Evolutionary conservation across 2,797 vertebrate genomes (phyloP), one percentile per base, ranked within the genome.

Genomic region (Sebastiscus tertius): DNA sequence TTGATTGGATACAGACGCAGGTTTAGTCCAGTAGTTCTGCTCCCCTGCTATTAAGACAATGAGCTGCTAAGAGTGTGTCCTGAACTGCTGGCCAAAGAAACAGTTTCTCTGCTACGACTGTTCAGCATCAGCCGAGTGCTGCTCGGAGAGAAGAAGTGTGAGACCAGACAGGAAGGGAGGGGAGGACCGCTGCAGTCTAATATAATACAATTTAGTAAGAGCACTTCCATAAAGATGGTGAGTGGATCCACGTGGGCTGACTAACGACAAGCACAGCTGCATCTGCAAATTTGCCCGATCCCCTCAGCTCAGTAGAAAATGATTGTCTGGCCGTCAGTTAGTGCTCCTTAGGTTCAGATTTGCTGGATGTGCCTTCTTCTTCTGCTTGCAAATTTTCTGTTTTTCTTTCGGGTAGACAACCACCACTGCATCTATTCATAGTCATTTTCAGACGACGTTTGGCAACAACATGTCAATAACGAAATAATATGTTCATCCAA

Each of bases 231-330:
- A 77, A 90, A 89, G 70, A 88, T 54, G 79, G 77, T 77, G 81
- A 87, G 88, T 91, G 86, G 83, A 79, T 83, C 76, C 83, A 85
- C 24, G 87, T 90, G 86, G 87, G 80, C 82, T 72, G 80, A 77
- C 56, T 85, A 84, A 90, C 60, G 22, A 87, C 83, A 62, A 81
- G 74, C 80, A 36, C 89, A 91, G 87, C 86, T 90, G 86, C 75
- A 85, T 82, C 77, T 86, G 83, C 75, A 82, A 80, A 49, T 81
- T 74, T 82, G 60, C 64, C 65, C 83, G 54, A 33, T 83, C 81
- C 81, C 80, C 80, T 72, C 33, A 31, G 76, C 80, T 87, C 70
- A 36, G 80, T 36, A 71, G 77, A 91, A 72, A 73, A 67, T 69
- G 66, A 87, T 77, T 82, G 82, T 49, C 59, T 80, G 76, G 59